Evolutionary conservation across 2,888 invertebrate species (phyloP).

Genomic region (Ferrisia virgata): DNA sequence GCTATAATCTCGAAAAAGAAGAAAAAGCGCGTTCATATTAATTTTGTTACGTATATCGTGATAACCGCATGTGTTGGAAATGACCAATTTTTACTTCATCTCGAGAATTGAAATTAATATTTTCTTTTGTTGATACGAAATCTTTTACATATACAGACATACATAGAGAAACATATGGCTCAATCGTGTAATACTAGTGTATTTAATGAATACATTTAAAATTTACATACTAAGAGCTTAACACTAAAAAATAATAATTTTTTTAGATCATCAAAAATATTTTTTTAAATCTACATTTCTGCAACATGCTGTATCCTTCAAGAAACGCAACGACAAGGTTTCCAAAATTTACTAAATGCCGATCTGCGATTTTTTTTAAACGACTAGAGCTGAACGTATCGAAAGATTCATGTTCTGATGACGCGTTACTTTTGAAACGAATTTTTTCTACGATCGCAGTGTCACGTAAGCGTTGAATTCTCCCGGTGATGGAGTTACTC

Average conservation of each 20-base stretch:
- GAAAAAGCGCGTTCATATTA: slow-evolving; percentile 60
- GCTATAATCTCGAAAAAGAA: slow-evolving; percentile 88
- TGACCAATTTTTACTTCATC: not conserved
- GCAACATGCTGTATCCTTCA: not conserved
- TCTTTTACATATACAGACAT: too few relatives aligned
- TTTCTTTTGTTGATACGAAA: not conserved
- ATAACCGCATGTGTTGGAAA: not conserved
- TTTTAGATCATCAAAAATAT: not conserved
- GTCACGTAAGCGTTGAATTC: slow-evolving; percentile 68
- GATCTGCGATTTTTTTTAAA: not conserved
- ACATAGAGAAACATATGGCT: not conserved
- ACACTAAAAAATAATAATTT: not conserved
- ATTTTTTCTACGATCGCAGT: slow-evolving; percentile 53
- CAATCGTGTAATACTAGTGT: not conserved
- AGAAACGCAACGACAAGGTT: not conserved
- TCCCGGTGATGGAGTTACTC: slow-evolving; percentile 72
- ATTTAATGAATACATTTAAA: not conserved
- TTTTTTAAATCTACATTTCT: not conserved
- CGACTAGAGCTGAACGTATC: not conserved
- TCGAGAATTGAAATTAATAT: not conserved
- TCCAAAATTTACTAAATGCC: not conserved
- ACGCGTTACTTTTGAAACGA: not conserved
- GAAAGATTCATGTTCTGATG: not conserved
- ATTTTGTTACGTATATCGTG: not conserved
- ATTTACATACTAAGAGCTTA: slow-evolving; percentile 3